Evolutionary conservation across 64 coral and sea anemone genomes (phyloP), one percentile per base, ranked within the genome.

Genomic region (Astreopora myriophthalma): DNA sequence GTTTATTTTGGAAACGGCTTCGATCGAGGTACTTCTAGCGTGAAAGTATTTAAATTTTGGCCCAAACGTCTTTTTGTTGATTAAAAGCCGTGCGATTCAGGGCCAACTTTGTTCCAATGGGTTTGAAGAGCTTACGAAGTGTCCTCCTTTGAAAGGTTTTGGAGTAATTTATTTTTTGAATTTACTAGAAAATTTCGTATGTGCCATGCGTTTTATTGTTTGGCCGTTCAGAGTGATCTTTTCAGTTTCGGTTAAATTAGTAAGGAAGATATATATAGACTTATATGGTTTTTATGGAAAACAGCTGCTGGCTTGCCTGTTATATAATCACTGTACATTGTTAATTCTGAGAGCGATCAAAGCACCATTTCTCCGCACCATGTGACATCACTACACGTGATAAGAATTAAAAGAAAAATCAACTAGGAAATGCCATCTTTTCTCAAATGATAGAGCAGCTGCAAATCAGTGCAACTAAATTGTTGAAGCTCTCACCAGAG

Each of bases 1-100:
- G 17, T 65, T 64, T 83, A 61, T 83, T 83, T 83, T 64, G 79
- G 79, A 83, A 83, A 63, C 31, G 55, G 52, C 34, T 24, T 37
- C 79, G 58, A 37, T 83, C 60, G 22, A 65, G 33, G n/a, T 38
- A 78, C 48, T 52, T 25, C 42, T 12, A 30, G 5, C 6, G 20
- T 6, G 6, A 38, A 22, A 12, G 1, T 64, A 36, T 83, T 83
- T 60, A 28, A 60, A 35, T 83, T 83, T 83, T 57, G 34, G 24
- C 32, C 44, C 12, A 34, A 80, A 60, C 48, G 76, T 20, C n/a
- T 19, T 65, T 65, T 34, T 38, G 13, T 83, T 4, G 32, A 34
- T 36, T 30, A 34, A 39, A 64, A 5, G 32, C 30, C 17, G 11
- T 63, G 3, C 24, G 10, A 7, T 8, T 16, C 10, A 63, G 34